Evolutionary conservation across 2,888 invertebrate species (phyloP).

Genomic region (Nowickia ferox): DNA sequence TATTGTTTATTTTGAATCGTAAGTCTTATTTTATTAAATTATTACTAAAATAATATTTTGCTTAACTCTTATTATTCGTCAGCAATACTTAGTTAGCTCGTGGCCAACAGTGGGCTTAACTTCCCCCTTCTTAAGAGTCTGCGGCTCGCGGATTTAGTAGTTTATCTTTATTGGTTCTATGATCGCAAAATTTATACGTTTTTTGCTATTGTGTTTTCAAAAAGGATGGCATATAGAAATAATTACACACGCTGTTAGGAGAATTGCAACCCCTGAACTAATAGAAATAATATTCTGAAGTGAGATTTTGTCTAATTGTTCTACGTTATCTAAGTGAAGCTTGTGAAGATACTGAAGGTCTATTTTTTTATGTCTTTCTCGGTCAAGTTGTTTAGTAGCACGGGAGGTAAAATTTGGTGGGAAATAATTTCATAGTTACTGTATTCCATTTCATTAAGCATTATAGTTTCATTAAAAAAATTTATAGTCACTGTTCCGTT

Average conservation of each 20-base stretch:
- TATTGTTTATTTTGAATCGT: no score
- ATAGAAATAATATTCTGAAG: conserved; percentile 14
- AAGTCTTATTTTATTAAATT: no score
- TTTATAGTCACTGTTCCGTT: conserved; percentile 38
- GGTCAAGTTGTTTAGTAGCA: conserved; percentile 14
- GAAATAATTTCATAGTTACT: conserved; percentile 25
- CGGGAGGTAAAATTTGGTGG: conserved; percentile 19
- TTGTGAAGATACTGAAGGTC: conserved; percentile 35
- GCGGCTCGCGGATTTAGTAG: conserved; percentile 21
- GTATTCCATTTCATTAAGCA: conserved; percentile 3
- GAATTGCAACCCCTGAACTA: neutral
- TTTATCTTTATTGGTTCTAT: neutral
- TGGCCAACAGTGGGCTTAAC: neutral
- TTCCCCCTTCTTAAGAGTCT: conserved; percentile 13
- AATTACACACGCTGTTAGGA: neutral
- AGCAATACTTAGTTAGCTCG: no score
- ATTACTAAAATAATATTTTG: no score
- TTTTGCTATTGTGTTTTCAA: neutral
- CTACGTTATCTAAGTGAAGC: conserved; percentile 17
- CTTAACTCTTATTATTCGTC: no score
- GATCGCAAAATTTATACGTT: no score
- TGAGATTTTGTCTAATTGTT: conserved; percentile 22
- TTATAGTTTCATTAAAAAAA: conserved; percentile 33
- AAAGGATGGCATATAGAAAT: conserved; percentile 7
- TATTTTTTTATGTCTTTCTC: conserved; percentile 39